Conservation (phyloP, 2,113 vertebrate genomes). For the Platycercus adscitus region DNA sequence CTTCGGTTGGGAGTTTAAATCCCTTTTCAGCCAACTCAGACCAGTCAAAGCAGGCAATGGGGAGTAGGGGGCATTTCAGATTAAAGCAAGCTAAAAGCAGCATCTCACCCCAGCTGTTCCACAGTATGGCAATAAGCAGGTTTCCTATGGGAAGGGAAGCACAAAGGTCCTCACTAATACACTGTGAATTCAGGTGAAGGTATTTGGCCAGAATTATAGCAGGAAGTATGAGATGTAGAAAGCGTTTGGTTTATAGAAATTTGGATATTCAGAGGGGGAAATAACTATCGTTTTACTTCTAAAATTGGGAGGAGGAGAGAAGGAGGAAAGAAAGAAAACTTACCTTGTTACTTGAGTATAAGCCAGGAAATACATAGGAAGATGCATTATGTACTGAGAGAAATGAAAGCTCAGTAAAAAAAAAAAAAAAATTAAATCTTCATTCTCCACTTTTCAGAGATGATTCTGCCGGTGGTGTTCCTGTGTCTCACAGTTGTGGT, state of each 20-base stretch:
- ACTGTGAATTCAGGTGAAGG: background rate
- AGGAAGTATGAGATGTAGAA: background rate
- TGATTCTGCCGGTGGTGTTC: background rate
- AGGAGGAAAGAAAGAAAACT: background rate
- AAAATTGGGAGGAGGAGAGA: background rate
- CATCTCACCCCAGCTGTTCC: no score
- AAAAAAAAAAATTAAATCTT: background rate
- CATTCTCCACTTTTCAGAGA: slow-evolving; percentile 17
- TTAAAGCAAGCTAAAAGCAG: background rate
- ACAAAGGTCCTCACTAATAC: background rate
- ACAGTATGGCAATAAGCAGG: background rate
- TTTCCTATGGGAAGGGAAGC: background rate
- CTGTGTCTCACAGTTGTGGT: background rate
- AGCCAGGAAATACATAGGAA: background rate
- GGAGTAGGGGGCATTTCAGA: background rate
- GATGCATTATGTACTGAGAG: background rate
- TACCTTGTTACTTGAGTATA: background rate
- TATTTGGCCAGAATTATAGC: background rate
- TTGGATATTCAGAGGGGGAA: accelerated
- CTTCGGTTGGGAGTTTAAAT: background rate
- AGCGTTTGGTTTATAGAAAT: background rate
- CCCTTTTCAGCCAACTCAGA: background rate
- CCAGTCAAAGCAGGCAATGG: background rate
- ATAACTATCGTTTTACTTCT: background rate
- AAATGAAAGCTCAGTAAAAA: background rate